Base-by-base conservation (phyloP, 1,140 invertebrate species). In the Aphis craccivora region DNA sequence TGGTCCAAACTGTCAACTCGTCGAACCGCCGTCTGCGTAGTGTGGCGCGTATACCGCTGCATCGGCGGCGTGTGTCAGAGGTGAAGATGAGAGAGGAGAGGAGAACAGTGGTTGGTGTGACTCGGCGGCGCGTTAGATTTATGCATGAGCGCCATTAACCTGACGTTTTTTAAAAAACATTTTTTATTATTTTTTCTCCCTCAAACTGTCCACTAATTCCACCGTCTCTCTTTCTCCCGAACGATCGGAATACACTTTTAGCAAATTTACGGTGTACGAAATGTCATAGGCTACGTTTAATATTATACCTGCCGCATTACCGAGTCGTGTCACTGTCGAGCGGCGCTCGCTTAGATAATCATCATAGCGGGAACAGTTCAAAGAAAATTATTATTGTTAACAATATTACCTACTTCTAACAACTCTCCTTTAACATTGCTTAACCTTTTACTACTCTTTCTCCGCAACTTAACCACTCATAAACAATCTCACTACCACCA, bases 51-150 rank as follows among this genome's bases (percentile, higher is more conserved):
- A n/a, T 84, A n/a, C 30, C 30, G 84, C 83, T 76, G 40, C 25
- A 45, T 1, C 18, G 9, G 43, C 14, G 84, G 20, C 40, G 25
- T 23, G 45, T n/a, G 7, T 11, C 3, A 2, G 6, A 1, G 20
- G 0, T 7, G 2, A 0, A 1, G 9, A 18, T 0, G 18, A 1
- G 11, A 0, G 0, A 1, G 8, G 30, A 1, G 14, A 3, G 20
- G 7, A 2, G 22, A 7, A n/a, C n/a, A n/a, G 60, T 76, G 30
- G 60, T 76, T 18, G 60, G 60, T 76, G n/a, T n/a, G 30, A 76
- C n/a, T 30, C n/a, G 5, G 14, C 30, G 30, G 14, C 30, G 30
- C 60, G 60, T 76, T 53, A 89, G 87, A 89, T 89, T 89, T 89
- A 53, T 53, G 87, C 87, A 51, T 9, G 87, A 37, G 8, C 86